Conservation (phyloP, 2,113 vertebrate species). For the Azemiops feae region DNA sequence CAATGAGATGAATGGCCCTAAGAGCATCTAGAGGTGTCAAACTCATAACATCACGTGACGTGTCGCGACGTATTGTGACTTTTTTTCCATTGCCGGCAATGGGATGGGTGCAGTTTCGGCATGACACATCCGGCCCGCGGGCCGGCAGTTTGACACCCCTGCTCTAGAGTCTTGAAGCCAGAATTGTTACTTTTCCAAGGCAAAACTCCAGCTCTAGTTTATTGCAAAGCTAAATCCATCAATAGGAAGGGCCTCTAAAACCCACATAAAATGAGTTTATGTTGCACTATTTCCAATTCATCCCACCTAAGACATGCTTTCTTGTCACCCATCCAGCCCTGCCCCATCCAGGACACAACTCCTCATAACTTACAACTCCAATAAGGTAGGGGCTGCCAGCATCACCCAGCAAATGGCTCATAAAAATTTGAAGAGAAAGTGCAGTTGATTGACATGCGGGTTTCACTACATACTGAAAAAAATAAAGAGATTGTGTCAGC, state of each 20-base stretch:
- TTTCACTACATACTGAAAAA: constrained; percentile 78
- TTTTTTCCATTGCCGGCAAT: too few relatives aligned
- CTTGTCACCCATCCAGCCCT: neutral
- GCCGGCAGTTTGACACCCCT: too few relatives aligned
- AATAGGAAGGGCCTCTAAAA: neutral
- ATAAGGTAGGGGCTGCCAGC: constrained; percentile 81
- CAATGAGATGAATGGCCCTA: neutral
- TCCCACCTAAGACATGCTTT: neutral
- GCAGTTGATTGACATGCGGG: constrained; percentile 78
- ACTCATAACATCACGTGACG: too few relatives aligned
- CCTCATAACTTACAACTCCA: constrained; percentile 71
- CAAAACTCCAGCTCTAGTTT: neutral
- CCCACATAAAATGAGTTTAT: neutral
- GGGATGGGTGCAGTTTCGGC: too few relatives aligned
- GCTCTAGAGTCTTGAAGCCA: neutral
- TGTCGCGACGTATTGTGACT: too few relatives aligned
- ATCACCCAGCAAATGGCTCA: constrained; percentile 82
- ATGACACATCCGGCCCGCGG: too few relatives aligned
- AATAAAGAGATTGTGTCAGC: neutral
- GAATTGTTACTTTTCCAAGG: neutral
- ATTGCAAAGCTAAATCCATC: neutral
- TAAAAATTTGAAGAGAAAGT: constrained; percentile 80
- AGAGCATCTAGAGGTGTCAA: neutral
- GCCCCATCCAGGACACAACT: neutral
- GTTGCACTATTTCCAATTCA: too few relatives aligned